A percentile compares a stretch with the other conserved stretches of the same genome.
phyloP scores from a whole-genome alignment of 2,888 invertebrate species.

The Plagodis pulveraria region DNA sequence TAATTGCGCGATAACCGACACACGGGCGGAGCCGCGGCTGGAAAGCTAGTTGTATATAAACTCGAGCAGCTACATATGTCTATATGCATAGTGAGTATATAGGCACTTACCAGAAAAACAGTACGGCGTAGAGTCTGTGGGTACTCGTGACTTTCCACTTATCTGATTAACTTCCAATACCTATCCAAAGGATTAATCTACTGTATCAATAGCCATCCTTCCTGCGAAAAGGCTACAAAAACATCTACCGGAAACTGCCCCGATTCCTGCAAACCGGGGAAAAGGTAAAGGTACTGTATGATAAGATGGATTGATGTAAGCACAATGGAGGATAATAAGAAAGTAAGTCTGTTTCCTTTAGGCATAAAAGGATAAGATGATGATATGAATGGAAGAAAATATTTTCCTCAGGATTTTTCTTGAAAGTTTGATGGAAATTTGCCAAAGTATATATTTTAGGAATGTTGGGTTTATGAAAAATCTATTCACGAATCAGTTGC shows the following conservation, averaged over 20 bases:
- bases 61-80: too few species aligned
- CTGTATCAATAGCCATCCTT: not conserved
- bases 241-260: not conserved
- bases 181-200: too few species aligned
- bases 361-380: not conserved
- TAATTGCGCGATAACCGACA: too few species aligned
- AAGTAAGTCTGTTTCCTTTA: constrained; percentile 1
- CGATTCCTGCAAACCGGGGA: constrained; percentile 13
- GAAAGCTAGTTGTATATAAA: too few species aligned
- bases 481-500: too few species aligned
- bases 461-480: too few species aligned
- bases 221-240: constrained; percentile 1
- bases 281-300: constrained; percentile 11
- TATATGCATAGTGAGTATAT: too few species aligned
- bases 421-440: not conserved
- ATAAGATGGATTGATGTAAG: constrained; percentile 17
- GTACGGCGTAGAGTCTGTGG: too few species aligned
- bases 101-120: too few species aligned
- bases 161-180: not conserved
- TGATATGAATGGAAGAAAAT: constrained; percentile 2
- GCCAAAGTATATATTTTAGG: too few species aligned
- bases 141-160: not conserved
- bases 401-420: constrained; percentile 3
- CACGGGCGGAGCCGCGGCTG: too few species aligned
- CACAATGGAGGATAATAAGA: constrained; percentile 7